A percentile compares a stretch with the other conserved stretches of the same genome.
Conservation (phyloP, 2,797 vertebrate genomes). For the Taenioides sp. region DNA sequence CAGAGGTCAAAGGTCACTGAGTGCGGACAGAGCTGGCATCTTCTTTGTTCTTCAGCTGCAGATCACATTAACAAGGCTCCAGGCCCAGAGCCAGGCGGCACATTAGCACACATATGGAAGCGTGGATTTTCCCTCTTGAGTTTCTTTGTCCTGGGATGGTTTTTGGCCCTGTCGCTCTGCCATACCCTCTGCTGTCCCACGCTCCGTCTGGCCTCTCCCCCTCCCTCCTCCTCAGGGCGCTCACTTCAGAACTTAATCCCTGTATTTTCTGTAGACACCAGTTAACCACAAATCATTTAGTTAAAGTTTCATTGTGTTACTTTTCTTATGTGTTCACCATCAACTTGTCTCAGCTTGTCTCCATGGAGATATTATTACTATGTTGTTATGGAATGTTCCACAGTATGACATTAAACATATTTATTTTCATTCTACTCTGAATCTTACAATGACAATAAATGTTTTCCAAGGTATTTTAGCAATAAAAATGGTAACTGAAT, state of each 20-base stretch:
- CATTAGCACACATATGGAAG: conserved; percentile 76
- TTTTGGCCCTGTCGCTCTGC: conserved; percentile 52
- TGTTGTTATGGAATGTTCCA: no score
- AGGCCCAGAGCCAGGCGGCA: conserved; percentile 80
- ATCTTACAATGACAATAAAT: background rate
- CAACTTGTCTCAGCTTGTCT: no score
- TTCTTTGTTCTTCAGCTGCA: conserved; percentile 53
- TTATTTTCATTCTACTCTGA: background rate
- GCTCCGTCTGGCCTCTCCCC: conserved; percentile 42
- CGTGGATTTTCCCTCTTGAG: conserved; percentile 60
- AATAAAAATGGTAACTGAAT: background rate
- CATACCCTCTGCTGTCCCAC: conserved; percentile 69
- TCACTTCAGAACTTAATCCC: conserved; percentile 41
- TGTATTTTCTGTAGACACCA: conserved; percentile 52
- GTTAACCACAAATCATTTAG: conserved; percentile 14
- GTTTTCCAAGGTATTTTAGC: background rate
- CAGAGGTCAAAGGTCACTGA: conserved; percentile 52
- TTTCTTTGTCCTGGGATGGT: conserved; percentile 49
- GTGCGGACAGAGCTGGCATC: conserved; percentile 48
- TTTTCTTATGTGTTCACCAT: no score
- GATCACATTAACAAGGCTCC: conserved; percentile 75
- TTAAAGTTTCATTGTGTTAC: no score
- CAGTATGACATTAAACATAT: no score
- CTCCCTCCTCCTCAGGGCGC: conserved; percentile 25
- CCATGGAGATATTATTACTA: no score